These are phyloP conservation scores for Microvelia longipes DNA, from an alignment of 1,140 invertebrate species.

Conservation along the genomic window DNA sequence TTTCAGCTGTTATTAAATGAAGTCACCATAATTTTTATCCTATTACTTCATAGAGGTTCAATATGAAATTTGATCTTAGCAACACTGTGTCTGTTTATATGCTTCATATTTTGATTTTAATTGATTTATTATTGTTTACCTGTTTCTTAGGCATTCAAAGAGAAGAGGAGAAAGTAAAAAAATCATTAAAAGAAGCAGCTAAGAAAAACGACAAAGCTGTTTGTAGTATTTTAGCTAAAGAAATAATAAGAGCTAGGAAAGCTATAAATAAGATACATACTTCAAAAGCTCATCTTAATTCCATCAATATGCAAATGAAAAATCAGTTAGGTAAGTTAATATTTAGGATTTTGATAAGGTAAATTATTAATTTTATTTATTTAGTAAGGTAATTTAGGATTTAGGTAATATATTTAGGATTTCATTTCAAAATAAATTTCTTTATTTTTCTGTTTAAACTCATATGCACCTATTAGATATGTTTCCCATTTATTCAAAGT, in stretches of 20 bases:
- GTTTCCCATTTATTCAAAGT: too few species aligned
- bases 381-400: background rate
- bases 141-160: slow-evolving; percentile 67
- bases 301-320: slow-evolving; percentile 93
- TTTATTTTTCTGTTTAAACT: background rate
- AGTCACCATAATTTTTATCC: too few species aligned
- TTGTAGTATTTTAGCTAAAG: slow-evolving; percentile 87
- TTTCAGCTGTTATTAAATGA: too few species aligned
- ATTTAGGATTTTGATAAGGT: background rate
- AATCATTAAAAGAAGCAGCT: slow-evolving; percentile 85
- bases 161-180: slow-evolving; percentile 94
- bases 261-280: slow-evolving; percentile 81
- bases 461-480: background rate
- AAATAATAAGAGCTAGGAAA: slow-evolving; percentile 79
- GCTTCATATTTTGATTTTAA: background rate
- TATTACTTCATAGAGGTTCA: background rate
- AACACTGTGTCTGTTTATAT: background rate
- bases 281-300: slow-evolving; percentile 95
- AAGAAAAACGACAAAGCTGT: slow-evolving; percentile 91
- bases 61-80: background rate
- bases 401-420: background rate
- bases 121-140: background rate
- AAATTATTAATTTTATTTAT: background rate
- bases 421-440: background rate
- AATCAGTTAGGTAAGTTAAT: slow-evolving; percentile 69